Base-by-base conservation (phyloP, 1,140 invertebrate species). In the Homalodisca vitripennis region DNA sequence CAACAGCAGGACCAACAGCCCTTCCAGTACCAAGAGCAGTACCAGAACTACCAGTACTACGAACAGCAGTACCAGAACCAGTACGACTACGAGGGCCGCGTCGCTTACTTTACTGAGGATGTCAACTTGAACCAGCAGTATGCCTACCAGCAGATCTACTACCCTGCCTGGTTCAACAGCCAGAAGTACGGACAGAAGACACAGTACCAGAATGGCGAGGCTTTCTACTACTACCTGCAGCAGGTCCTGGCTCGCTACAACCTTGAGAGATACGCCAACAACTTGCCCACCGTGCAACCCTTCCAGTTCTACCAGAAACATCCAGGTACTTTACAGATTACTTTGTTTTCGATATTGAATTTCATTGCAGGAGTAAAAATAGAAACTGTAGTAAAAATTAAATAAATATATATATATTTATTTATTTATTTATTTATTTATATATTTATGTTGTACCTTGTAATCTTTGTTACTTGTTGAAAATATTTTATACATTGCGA, bases 71-170 rank as follows among this genome's bases (percentile, higher is more conserved):
- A 29, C 64, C 46, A 48, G 64, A 47, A 66, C 64, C 22, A 22
- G 41, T 6, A 32, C 12, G 48, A 48, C 46, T 20, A 27, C 24
- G 64, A 66, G 26, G 41, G 86, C 68, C 79, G 84, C 63, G 57
- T 93, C 22, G 80, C 83, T 26, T 92, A 93, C 78, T 92, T 87
- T 81, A 88, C 88, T 0, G 87, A 93, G 71, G 91, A 92, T 77
- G 80, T 87, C 66, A 86, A 85, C 69, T 20, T 66, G 34, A 66
- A 66, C 64, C 30, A 64, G 32, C 34, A 34, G 30, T 34, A 20
- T 27, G 62, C 32, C 34, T 26, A 88, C 73, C 80, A 84, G 55
- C 83, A 87, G 67, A 71, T 90, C 27, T 83, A 85, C 27, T 86
- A 84, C 71, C 88, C 90, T 1, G 81, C 79, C 79, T 89, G 86